Evolutionary conservation across 1,140 invertebrate genomes (phyloP).

Genomic region (Rhopalosiphum padi): DNA sequence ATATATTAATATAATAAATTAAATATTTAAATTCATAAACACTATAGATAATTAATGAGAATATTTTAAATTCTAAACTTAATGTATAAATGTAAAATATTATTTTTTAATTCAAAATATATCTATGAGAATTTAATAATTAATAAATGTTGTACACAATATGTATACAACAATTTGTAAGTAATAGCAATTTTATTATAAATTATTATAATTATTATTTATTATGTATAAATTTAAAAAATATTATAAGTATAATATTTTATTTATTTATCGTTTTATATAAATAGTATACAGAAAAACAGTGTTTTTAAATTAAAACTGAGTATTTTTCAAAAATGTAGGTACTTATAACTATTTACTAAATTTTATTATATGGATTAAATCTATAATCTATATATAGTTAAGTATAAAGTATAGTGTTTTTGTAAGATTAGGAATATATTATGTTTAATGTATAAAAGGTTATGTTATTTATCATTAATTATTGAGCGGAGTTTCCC

Average conservation of each 20-base stretch:
- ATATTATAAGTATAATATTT: neutral
- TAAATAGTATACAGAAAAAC: neutral
- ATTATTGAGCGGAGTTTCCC: neutral
- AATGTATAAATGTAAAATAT: neutral
- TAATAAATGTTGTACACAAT: neutral
- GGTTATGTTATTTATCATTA: neutral
- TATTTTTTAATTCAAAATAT: neutral
- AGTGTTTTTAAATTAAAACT: neutral
- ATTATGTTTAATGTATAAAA: neutral
- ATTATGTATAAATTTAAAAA: neutral
- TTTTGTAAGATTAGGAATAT: neutral
- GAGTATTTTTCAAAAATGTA: neutral
- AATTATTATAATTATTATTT: neutral
- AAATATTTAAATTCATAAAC: neutral
- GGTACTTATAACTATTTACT: neutral
- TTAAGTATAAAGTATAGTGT: neutral
- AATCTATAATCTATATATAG: neutral
- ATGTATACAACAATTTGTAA: neutral
- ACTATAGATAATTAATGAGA: neutral
- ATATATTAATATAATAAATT: neutral
- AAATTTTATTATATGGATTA: neutral
- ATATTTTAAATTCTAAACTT: neutral
- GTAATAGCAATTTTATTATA: neutral
- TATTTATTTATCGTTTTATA: neutral
- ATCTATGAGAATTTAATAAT: neutral